Conservation (phyloP, 30 jellyfish, hydroid and myxozoan genomes). For the Chrysaora quinquecirrha region DNA sequence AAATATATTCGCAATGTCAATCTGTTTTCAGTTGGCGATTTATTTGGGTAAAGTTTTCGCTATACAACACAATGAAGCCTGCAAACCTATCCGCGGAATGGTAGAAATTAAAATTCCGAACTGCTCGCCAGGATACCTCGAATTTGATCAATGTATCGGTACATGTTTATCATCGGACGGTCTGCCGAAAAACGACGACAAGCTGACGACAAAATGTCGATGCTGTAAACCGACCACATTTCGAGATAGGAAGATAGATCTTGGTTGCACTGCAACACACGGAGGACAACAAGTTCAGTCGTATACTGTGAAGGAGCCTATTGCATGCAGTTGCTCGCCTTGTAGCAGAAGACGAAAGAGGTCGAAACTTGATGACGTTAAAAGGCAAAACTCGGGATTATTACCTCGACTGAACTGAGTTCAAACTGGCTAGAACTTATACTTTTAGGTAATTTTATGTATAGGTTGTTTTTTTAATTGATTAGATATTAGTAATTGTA, state of each 20-base stretch:
- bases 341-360: slow-evolving; percentile 68
- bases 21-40: slow-evolving; percentile 19
- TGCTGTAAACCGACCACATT: slow-evolving; percentile 82
- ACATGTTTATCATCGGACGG: slow-evolving; percentile 82
- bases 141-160: slow-evolving; percentile 65
- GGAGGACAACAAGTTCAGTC: slow-evolving; percentile 36
- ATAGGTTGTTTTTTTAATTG: neutral
- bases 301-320: slow-evolving; percentile 49
- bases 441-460: neutral
- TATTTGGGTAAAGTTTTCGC: slow-evolving; percentile 46
- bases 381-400: too few species aligned
- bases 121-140: slow-evolving; percentile 23
- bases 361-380: slow-evolving; percentile 5
- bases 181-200: slow-evolving; percentile 38
- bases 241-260: slow-evolving; percentile 9
- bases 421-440: neutral
- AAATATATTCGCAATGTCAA: neutral
- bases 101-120: slow-evolving; percentile 23
- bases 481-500: neutral
- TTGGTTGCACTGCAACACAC: slow-evolving; percentile 21
- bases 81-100: slow-evolving; percentile 45
- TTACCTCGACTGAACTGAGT: neutral
- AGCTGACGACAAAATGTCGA: slow-evolving; percentile 26
- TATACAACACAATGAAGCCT: slow-evolving; percentile 55
- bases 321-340: slow-evolving; percentile 75